Percentiles rank a stretch among this genome's conserved stretches.
These are phyloP conservation scores for Pissodes strobi DNA, from an alignment of 1,140 invertebrate species.

Conservation along the genomic window DNA sequence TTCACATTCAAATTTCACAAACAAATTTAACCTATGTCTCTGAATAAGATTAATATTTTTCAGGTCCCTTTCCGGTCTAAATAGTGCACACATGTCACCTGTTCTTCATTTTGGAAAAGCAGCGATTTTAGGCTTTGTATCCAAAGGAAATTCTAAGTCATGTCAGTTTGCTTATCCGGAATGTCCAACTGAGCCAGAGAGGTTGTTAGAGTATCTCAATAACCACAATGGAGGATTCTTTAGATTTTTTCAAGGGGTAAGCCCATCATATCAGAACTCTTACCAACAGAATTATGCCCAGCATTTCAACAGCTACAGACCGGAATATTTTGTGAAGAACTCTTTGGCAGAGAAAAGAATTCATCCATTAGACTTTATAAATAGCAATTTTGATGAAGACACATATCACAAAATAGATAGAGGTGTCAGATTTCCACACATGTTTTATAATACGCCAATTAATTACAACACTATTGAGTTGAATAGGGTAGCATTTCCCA, in stretches of 20 bases:
- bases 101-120: slow-evolving; percentile 73
- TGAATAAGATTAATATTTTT: no score
- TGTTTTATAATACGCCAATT: no score
- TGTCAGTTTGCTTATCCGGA: slow-evolving; percentile 70
- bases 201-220: slow-evolving; percentile 77
- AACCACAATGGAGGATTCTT: slow-evolving; percentile 87
- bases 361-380: slow-evolving; percentile 16
- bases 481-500: no score
- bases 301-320: slow-evolving; percentile 16
- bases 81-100: slow-evolving; percentile 60
- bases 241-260: slow-evolving; percentile 68
- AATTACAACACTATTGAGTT: no score
- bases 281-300: slow-evolving; percentile 29
- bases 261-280: not conserved
- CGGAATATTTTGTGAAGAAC: slow-evolving; percentile 3
- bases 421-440: slow-evolving; percentile 1
- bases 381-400: no score
- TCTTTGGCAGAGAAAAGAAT: slow-evolving; percentile 37
- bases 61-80: slow-evolving; percentile 59
- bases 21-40: no score
- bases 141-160: slow-evolving; percentile 62
- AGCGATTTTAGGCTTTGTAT: slow-evolving; percentile 70
- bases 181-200: slow-evolving; percentile 73
- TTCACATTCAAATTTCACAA: no score
- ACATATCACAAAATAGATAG: slow-evolving; percentile 2